Evolutionary conservation across 2,797 vertebrate genomes (phyloP), one percentile per base, ranked within the genome.

Genomic region (Chiloscyllium punctatum): DNA sequence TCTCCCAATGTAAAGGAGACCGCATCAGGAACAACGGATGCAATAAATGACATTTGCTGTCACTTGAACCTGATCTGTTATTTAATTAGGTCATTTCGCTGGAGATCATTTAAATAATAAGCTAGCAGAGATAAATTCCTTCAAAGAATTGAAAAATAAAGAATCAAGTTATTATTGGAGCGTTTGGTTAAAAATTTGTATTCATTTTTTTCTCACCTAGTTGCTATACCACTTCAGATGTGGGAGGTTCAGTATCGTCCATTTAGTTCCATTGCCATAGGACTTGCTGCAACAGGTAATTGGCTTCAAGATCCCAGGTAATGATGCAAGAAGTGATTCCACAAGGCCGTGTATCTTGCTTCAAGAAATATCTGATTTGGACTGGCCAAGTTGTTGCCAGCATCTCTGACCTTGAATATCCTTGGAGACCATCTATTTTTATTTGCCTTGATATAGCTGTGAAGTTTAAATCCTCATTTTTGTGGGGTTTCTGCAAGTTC

Each of bases 201-300:
- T 92, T 1, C 69, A 21, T 53, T 53, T 77, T n/a, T 94, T 30
- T 74, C 27, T n/a, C 57, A 66, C 16, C 4, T 57, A 95, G 94
- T 95, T 77, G 69, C 94, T 77, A 71, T 95, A 77, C 94, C 94
- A 33, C 94, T 95, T 77, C 71, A 77, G 48, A 95, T 95, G 94
- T 95, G 94, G 94, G 94, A 95, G 27, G 94, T 95, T 53, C 94
- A 95, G 94, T 95, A 95, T 77, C 94, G 94, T 33, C 71, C 94
- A 33, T 74, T 57, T 11, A 95, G 69, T 53, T 74, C 94, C 71
- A 77, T 30, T 77, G 71, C 94, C 71, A 57, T 95, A 33, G 94
- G 71, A n/a, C 94, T 95, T 77, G 94, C 94, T 95, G 94, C 94
- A 95, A 95, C 94, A 33, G 94, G 94, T 30, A 95, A 95, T 71